These are phyloP conservation scores for Kryphioiulus occultus DNA, from an alignment of 2,888 invertebrate genomes.

Conservation along the genomic window DNA sequence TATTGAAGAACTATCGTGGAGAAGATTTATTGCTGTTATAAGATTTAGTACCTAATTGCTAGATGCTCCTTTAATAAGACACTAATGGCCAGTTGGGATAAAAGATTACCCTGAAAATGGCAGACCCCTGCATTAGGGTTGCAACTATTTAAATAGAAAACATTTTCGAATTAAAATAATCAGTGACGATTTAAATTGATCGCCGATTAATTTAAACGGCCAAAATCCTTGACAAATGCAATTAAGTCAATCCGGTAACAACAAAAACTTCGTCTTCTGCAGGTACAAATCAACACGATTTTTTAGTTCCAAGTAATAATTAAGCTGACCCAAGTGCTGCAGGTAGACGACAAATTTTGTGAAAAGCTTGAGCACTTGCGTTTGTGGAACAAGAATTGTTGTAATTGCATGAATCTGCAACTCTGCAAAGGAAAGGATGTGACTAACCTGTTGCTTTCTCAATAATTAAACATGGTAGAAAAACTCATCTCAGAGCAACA, in stretches of 20 bases:
- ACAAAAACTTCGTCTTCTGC: not conserved
- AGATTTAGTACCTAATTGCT: too few species aligned
- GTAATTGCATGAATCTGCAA: slow-evolving; percentile 25
- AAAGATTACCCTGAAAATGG: too few species aligned
- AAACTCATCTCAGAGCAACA: not conserved
- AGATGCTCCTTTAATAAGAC: too few species aligned
- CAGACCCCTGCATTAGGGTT: not conserved
- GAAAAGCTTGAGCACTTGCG: not conserved
- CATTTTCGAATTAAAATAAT: not conserved
- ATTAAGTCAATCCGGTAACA: not conserved
- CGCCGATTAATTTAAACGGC: not conserved
- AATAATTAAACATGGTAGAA: not conserved
- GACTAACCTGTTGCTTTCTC: slow-evolving; percentile 15
- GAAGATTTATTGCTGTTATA: too few species aligned
- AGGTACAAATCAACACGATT: slow-evolving; percentile 7
- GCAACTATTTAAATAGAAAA: not conserved
- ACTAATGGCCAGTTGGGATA: too few species aligned
- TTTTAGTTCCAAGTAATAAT: not conserved
- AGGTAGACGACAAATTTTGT: not conserved
- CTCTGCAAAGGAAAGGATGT: not conserved
- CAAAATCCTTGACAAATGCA: not conserved
- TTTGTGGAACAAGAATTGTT: slow-evolving; percentile 7
- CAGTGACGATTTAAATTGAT: not conserved
- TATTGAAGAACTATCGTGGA: not conserved
- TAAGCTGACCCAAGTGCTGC: not conserved